A percentile compares a stretch with the other conserved stretches of the same genome.
Conservation (phyloP, 2,113 vertebrate genomes). For the Rostratula benghalensis region DNA sequence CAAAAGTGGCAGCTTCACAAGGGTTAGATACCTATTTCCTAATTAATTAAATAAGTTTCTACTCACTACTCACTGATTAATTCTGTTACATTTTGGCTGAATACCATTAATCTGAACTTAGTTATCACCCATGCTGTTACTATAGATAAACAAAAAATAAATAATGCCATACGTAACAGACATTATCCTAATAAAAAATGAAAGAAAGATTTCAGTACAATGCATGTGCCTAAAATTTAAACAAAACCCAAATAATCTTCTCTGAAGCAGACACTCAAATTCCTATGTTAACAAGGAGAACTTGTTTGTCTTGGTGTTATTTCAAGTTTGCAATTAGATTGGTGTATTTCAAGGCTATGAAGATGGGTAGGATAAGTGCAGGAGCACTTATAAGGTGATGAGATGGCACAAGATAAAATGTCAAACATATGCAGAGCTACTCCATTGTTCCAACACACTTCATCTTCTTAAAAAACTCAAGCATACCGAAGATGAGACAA, state of each 20-base stretch:
- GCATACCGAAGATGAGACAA: not conserved
- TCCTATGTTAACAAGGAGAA: not conserved
- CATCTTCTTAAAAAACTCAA: not conserved
- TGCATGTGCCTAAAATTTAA: not conserved
- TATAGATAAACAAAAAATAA: not conserved
- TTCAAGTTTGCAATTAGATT: not conserved
- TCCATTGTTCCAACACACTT: not conserved
- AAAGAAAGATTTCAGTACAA: not conserved
- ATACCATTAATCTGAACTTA: not conserved
- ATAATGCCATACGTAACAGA: not conserved
- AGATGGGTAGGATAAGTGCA: not conserved
- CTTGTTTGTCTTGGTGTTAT: not conserved
- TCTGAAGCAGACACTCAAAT: not conserved
- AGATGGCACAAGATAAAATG: not conserved
- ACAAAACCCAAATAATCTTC: not conserved
- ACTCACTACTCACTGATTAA: conserved; percentile 19
- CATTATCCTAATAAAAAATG: not conserved
- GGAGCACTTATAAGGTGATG: not conserved
- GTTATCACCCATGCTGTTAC: not conserved
- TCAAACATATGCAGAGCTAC: not conserved
- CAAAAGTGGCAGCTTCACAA: not conserved
- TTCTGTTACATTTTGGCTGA: conserved; percentile 5
- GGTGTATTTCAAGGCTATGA: not conserved
- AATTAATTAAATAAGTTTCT: conserved; percentile 45
- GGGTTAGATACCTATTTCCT: conserved; percentile 8